These are phyloP conservation scores for Cantharis nigra DNA, from an alignment of 2,888 invertebrate genomes.

Conservation along the genomic window DNA sequence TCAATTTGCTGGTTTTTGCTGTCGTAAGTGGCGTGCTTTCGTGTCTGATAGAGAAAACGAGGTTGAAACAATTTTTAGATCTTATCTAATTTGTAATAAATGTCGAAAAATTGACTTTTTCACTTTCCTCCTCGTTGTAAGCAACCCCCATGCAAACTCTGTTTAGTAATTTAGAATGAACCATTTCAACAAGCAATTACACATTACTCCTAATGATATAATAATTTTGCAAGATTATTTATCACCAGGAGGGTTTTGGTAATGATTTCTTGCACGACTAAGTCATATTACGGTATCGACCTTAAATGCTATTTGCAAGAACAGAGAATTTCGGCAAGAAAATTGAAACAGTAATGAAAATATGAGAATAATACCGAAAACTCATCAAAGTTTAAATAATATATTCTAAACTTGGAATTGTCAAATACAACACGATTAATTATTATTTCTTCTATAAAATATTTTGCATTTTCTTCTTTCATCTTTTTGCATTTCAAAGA, in stretches of 20 bases:
- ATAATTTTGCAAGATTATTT: background rate
- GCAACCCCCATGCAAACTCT: background rate
- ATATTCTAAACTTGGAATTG: background rate
- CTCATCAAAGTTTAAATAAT: background rate
- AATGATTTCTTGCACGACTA: background rate
- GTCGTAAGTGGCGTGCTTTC: background rate
- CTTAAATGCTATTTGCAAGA: background rate
- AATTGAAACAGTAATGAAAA: background rate
- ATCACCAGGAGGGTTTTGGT: background rate
- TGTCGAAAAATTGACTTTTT: background rate
- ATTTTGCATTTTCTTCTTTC: too few species aligned
- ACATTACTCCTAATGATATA: background rate
- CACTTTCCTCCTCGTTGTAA: background rate
- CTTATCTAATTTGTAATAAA: background rate
- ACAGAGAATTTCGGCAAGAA: background rate
- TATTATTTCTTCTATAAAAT: too few species aligned
- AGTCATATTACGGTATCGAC: background rate
- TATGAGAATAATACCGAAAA: background rate
- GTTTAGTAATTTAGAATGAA: background rate
- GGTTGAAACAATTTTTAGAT: background rate
- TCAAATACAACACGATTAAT: too few species aligned
- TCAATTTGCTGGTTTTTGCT: background rate
- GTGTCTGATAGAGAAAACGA: background rate
- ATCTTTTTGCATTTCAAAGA: too few species aligned
- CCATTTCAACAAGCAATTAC: background rate